Base-by-base conservation (phyloP, 2,888 invertebrate species). In the Actias luna region DNA sequence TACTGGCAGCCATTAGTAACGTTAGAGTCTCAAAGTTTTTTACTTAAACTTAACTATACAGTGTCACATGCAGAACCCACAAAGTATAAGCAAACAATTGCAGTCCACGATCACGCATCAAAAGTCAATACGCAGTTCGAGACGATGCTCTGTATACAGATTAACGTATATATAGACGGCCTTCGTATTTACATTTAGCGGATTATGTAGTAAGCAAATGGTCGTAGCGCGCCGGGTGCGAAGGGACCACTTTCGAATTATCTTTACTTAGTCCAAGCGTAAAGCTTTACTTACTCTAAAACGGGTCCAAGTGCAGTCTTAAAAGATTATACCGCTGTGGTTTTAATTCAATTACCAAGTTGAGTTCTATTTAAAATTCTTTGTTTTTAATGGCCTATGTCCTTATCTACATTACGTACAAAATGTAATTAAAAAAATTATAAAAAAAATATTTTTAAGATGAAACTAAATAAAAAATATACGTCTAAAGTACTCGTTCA, bases 121-220 rank as follows among this genome's bases (percentile, higher is more conserved):
- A 5, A 50, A 25, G 46, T 25, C 4, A 7, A 10, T 0, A 50
- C 4, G 12, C 12, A 25, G 46, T 25, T 50, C 4, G 46, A 50
- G 25, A 10, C 2, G 14, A 25, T 22, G 10, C 22, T 12, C 12
- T 50, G 25, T 50, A 50, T 25, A 50, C 46, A 36, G 63, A 69
- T 69, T 62, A 69, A 58, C 64, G 65, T 62, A 67, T 67, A 69
- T 67, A 39, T 70, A 69, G 66, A 68, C 60, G 63, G 70, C 67
- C 69, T 66, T 59, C 50, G 58, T 61, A 61, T 55, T 55, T 55
- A 29, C n/a, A 55, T 55, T 55, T 29, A 7, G 55, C 29, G 55
- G 29, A 55, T 55, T 55, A 55, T 55, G 3, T 16, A 16, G 5
- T 55, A 25, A 29, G 55, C 16, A 16, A 29, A 27, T 55, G 52